Evolutionary conservation across 2,113 vertebrate species (phyloP), one percentile per base, ranked within the genome.

Genomic region (Vicugna pacos): DNA sequence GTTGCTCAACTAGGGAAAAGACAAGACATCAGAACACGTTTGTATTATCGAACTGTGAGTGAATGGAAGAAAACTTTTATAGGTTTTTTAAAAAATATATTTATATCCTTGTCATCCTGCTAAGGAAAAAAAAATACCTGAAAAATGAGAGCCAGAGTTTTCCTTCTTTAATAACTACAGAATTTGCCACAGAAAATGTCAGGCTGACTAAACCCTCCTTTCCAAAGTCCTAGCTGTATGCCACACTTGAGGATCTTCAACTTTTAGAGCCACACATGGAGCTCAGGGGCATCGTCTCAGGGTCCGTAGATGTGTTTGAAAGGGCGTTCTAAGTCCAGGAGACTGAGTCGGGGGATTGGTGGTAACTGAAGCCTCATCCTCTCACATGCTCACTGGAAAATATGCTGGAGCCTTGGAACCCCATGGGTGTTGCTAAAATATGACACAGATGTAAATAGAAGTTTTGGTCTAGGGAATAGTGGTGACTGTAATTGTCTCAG

Each of bases 361-460:
- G 32, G n/a, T 73, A 6, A 42, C 67, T 17, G 15, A 89, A 86
- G 60, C 60, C n/a, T 89, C 65, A 42, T 30, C 12, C 11, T n/a
- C 26, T 16, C 64, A 69, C 73, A 28, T 85, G 24, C 38, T 54
- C n/a, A 8, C 26, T 62, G 54, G 38, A 28, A 80, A 58, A 62
- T 70, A 76, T 32, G 13, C 64, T 64, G 22, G 32, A 76, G n/a
- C n/a, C n/a, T 11, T 91, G 65, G 42, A 15, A 4, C 32, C 6
- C 38, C 17, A 0, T 89, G 42, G 79, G 58, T 26, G n/a, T 46
- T 84, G 20, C 48, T n/a, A 77, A 94, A 73, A 48, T 60, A 50
- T 50, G 50, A 69, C 35, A 84, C 64, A 94, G 48, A 35, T 77
- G 15, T 67, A 88, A 94, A 85, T n/a, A 77, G 48, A 90, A 89